These are phyloP conservation scores for Brachirus orientalis DNA, from an alignment of 2,113 vertebrate genomes.

Conservation along the genomic window DNA sequence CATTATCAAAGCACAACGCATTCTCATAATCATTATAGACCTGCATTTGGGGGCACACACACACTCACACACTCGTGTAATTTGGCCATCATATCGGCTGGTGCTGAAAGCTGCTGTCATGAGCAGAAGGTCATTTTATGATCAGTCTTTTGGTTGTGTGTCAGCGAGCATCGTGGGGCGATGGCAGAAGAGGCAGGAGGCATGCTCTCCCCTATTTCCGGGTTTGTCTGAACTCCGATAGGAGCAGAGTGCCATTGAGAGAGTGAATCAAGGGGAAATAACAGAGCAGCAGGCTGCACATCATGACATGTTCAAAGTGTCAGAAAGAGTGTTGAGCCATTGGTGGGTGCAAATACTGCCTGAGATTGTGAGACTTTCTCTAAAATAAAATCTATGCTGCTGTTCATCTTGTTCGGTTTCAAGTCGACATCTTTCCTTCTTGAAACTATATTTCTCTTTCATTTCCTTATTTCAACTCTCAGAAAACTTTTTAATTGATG, in stretches of 20 bases:
- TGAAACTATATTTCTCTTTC: background rate
- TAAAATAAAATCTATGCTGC: background rate
- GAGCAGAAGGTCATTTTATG: slow-evolving; percentile 61
- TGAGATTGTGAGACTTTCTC: slow-evolving; percentile 10
- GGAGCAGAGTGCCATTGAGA: slow-evolving; percentile 38
- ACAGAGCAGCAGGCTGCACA: slow-evolving; percentile 5
- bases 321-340: slow-evolving; percentile 25
- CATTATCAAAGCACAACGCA: slow-evolving; percentile 54
- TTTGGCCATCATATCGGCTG: slow-evolving; percentile 59
- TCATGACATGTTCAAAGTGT: slow-evolving; percentile 10
- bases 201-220: no score
- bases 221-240: slow-evolving; percentile 51
- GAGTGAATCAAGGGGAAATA: slow-evolving; percentile 48
- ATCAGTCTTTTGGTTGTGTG: slow-evolving; percentile 21
- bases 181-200: slow-evolving; percentile 68
- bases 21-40: slow-evolving; percentile 56
- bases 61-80: slow-evolving; percentile 43
- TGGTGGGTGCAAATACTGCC: slow-evolving; percentile 21
- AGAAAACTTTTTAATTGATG: background rate
- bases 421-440: no score
- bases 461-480: background rate
- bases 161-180: slow-evolving; percentile 41
- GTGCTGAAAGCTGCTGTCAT: slow-evolving; percentile 73
- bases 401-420: background rate
- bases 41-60: slow-evolving; percentile 8